phyloP scores from a whole-genome alignment of 2,888 invertebrate genomes.

The Drosophila merina region DNA sequence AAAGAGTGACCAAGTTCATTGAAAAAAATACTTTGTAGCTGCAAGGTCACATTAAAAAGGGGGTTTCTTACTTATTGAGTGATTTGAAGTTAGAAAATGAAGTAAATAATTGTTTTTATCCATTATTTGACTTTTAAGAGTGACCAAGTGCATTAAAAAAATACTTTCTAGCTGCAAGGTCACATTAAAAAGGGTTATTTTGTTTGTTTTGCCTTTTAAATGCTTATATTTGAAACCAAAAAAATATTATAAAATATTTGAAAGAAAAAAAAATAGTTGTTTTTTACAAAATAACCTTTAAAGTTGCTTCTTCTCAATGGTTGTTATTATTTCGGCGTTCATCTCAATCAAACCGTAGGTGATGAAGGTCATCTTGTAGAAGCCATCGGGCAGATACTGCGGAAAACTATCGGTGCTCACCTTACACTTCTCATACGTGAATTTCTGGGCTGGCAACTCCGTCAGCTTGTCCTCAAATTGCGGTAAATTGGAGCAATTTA shows the following conservation, averaged over 20 bases:
- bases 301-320: conserved; percentile 11
- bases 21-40: too few species aligned
- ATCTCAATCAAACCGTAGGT: conserved; percentile 33
- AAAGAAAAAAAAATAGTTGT: background rate
- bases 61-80: too few species aligned
- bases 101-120: too few species aligned
- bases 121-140: background rate
- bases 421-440: conserved; percentile 37
- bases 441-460: conserved; percentile 33
- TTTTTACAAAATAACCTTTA: background rate
- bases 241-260: background rate
- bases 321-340: background rate
- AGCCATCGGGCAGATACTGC: conserved; percentile 47
- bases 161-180: too few species aligned
- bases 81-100: too few species aligned
- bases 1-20: too few species aligned
- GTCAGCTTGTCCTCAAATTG: conserved; percentile 31
- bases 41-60: too few species aligned
- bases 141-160: background rate
- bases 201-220: background rate
- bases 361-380: conserved; percentile 38
- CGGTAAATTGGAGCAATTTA: conserved; percentile 50
- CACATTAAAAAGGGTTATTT: too few species aligned
- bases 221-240: background rate
- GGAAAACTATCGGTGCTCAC: conserved; percentile 46